A percentile compares a stretch with the other conserved stretches of the same genome.
Conservation (phyloP, 2,888 invertebrate species). For the Leuctra nigra region DNA sequence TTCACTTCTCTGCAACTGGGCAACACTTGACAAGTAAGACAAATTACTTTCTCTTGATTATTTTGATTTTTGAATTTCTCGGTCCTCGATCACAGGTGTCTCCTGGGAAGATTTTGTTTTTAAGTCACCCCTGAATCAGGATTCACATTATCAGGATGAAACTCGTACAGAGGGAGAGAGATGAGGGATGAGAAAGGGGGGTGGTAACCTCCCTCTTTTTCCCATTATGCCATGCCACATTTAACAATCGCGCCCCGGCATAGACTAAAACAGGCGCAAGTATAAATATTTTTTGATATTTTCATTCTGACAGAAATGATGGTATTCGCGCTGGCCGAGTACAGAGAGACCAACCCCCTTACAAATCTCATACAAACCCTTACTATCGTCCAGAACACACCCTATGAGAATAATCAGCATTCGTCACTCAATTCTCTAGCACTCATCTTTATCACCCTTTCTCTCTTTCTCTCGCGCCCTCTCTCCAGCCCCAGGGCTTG, state of each 20-base stretch:
- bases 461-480: too few species aligned
- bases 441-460: too few species aligned
- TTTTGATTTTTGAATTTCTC: too few species aligned
- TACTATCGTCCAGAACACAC: background rate
- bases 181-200: background rate
- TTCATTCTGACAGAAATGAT: constrained; percentile 18
- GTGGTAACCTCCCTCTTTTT: background rate
- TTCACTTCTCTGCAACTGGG: too few species aligned
- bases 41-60: too few species aligned
- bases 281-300: constrained; percentile 28
- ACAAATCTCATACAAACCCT: background rate
- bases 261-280: constrained; percentile 16
- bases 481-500: too few species aligned
- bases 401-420: background rate
- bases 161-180: too few species aligned
- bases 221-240: constrained; percentile 24
- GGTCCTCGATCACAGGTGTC: too few species aligned
- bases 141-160: too few species aligned
- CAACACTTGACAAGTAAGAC: too few species aligned
- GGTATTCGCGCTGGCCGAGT: background rate
- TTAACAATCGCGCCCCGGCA: constrained; percentile 29
- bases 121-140: too few species aligned
- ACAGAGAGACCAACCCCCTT: background rate
- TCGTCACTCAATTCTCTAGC: background rate
- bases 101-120: too few species aligned